A percentile compares a stretch with the other conserved stretches of the same genome.
phyloP scores from a whole-genome alignment of 2,113 vertebrate species.

The Phrynocephalus versicolor region DNA sequence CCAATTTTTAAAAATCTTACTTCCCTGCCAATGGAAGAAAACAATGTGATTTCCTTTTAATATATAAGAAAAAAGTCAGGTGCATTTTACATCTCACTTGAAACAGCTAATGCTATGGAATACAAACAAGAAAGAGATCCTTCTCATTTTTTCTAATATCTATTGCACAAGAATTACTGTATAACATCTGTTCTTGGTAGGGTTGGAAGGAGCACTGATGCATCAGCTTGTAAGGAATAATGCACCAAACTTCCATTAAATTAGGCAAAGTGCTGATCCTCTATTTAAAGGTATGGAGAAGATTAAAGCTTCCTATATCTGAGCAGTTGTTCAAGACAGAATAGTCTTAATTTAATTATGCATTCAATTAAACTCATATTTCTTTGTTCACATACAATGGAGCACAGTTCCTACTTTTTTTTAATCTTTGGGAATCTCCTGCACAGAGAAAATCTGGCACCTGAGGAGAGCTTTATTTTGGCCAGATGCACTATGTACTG shows the following conservation, averaged over 20 bases:
- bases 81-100: background rate
- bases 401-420: rapidly evolving
- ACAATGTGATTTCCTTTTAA: too few species aligned
- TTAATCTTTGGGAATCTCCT: background rate
- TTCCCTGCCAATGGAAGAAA: too few species aligned
- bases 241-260: background rate
- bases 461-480: too few species aligned
- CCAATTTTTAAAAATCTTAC: too few species aligned
- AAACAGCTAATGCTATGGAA: too few species aligned
- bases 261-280: background rate
- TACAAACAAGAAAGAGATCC: background rate
- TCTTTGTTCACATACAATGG: rapidly evolving
- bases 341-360: background rate
- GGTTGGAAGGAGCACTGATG: background rate
- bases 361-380: rapidly evolving
- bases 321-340: background rate
- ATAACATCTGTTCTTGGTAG: background rate
- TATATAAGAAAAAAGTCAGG: too few species aligned
- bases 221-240: background rate
- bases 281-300: background rate
- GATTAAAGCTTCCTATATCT: background rate
- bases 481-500: background rate
- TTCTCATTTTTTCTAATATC: background rate
- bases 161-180: background rate
- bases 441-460: background rate